Evolutionary conservation across 2,113 vertebrate genomes (phyloP), one percentile per base, ranked within the genome.

Genomic region (Embiotoca jacksoni): DNA sequence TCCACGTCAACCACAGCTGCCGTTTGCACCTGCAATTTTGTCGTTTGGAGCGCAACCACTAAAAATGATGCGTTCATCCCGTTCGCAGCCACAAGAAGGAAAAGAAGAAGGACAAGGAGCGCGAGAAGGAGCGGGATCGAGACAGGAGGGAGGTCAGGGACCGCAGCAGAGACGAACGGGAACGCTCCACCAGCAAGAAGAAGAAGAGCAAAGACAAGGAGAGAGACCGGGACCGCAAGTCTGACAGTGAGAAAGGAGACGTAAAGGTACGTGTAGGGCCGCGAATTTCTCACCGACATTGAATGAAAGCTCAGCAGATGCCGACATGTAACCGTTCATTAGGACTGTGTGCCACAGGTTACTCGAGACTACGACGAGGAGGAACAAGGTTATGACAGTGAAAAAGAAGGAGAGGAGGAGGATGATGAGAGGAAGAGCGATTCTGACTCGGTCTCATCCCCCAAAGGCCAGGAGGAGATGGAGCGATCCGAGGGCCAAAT

Each of bases 341-440:
- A 23, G 23, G 23, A 23, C 23, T 23, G 23, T 23, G 23, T 23
- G 4, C 16, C 49, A 96, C 95, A 99, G 97, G 98, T 99, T 90
- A 99, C 97, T 55, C 94, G 98, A 82, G 96, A 99, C 89, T 99
- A 99, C 3, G 98, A 99, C 0, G 98, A 99, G 87, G 98, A 99
- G 73, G 98, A 99, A 36, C 98, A 99, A 80, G 98, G 97, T 1
- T 99, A 99, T 0, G 97, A 97, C 95, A 99, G 98, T 33, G 97
- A 97, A 67, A 97, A 97, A 32, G 97, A 97, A 7, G 96, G 95
- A 88, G 96, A 97, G 71, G 96, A 96, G 36, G 97, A 98, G 9
- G 92, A 96, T 65, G 67, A 96, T 70, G 96, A 96, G 53, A 95
- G 95, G 32, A 96, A 96, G 90, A 95, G 94, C 59, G 89, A 92